phyloP scores from a whole-genome alignment of 2,797 vertebrate species.

The Nyctalus aviator region DNA sequence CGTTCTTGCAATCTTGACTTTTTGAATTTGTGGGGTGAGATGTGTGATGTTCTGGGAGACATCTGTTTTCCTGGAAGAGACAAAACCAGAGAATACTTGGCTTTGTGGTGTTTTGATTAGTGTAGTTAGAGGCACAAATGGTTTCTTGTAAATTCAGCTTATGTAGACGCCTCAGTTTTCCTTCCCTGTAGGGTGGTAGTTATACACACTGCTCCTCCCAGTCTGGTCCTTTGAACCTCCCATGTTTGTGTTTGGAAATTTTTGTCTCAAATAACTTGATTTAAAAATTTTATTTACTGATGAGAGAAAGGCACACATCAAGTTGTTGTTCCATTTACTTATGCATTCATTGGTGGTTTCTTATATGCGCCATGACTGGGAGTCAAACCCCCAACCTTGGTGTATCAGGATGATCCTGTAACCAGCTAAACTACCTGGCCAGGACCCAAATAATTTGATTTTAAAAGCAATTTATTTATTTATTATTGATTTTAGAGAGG shows the following conservation, averaged over 20 bases:
- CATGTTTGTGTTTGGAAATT: constrained; percentile 63
- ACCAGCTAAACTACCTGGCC: not conserved
- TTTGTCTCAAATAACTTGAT: constrained; percentile 8
- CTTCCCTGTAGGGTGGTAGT: constrained; percentile 2
- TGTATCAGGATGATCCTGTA: not conserved
- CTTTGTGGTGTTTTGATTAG: constrained; percentile 48
- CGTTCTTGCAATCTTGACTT: constrained; percentile 23
- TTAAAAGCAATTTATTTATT: not conserved
- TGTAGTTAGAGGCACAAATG: not conserved
- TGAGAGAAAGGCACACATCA: not conserved
- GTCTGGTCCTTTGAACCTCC: not conserved
- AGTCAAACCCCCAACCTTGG: not conserved
- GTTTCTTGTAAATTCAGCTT: constrained; percentile 49
- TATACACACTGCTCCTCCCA: not conserved
- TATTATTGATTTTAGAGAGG: not conserved
- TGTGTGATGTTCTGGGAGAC: constrained; percentile 31
- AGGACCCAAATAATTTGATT: not conserved
- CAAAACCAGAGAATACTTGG: constrained; percentile 6
- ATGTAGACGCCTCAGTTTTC: not conserved
- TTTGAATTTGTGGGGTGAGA: constrained; percentile 36
- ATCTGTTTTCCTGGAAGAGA: constrained; percentile 61
- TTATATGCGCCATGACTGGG: not conserved
- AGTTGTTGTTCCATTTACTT: not conserved
- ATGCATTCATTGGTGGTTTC: not conserved
- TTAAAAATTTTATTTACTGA: not conserved